phyloP scores from a whole-genome alignment of 1,140 invertebrate species.

The Chrysopa pallens region DNA sequence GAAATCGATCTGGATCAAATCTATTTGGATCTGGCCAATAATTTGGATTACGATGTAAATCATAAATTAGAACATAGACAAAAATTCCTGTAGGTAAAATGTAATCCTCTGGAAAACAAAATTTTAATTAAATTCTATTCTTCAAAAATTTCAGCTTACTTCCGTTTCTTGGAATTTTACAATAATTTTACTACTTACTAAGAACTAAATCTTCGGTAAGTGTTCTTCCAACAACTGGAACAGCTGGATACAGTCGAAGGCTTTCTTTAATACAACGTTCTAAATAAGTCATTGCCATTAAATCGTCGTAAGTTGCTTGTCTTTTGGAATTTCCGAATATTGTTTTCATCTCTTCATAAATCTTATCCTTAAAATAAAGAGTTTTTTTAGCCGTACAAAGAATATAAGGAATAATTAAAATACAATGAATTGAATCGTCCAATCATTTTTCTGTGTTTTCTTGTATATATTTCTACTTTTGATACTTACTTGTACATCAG shows the following conservation, averaged over 20 bases:
- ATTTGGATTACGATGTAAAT: slow-evolving; percentile 45
- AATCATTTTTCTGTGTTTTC: no score
- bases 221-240: slow-evolving; percentile 45
- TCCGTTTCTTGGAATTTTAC: no score
- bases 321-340: slow-evolving; percentile 32
- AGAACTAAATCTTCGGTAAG: slow-evolving; percentile 35
- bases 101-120: slow-evolving; percentile 22
- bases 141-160: no score
- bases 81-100: slow-evolving; percentile 28
- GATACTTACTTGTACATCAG: slow-evolving; percentile 26
- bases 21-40: slow-evolving; percentile 48
- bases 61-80: slow-evolving; percentile 28
- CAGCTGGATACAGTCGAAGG: slow-evolving; percentile 48
- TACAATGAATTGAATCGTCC: no score
- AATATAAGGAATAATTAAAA: no score
- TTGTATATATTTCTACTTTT: no score
- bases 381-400: no score
- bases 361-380: slow-evolving; percentile 22
- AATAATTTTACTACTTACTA: slow-evolving; percentile 19
- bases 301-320: slow-evolving; percentile 35
- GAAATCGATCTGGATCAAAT: slow-evolving; percentile 64
- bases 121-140: not conserved
- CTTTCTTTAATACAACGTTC: slow-evolving; percentile 54
- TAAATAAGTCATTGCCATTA: slow-evolving; percentile 49
- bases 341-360: slow-evolving; percentile 41